Evolutionary conservation across 2,113 vertebrate species (phyloP), one percentile per base, ranked within the genome.

Genomic region (Bucco capensis): DNA sequence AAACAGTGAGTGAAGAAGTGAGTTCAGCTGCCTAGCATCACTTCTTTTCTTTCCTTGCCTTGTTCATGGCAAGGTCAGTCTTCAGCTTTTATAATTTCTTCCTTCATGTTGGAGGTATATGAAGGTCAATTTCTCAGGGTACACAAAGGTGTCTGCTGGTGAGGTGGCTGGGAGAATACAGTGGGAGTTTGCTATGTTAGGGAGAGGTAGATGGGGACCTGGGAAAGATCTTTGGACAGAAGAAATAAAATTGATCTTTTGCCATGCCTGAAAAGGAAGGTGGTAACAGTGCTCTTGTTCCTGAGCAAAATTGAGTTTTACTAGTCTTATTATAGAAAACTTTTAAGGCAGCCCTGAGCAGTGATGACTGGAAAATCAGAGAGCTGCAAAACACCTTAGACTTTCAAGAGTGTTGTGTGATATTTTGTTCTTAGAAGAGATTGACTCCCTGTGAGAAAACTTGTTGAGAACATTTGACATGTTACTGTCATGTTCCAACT

Each of bases 1-100:
- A 44, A 69, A n/a, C n/a, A n/a, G n/a, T n/a, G n/a, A 83, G 61
- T 2, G 6, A 47, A 71, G 37, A 22, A 35, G 58, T 0, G 0
- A 61, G 30, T 61, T 24, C 64, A 80, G 38, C 42, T 77, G 42
- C 28, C 14, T 58, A 4, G 35, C 30, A 79, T 75, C 13, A 8
- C 27, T 65, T 89, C 62, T 46, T 7, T 71, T 95, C 9, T 40
- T 50, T 75, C n/a, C 24, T 65, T 65, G 49, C 18, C 18, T 70
- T 83, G 31, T 4, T 56, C 21, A 12, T 73, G 56, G 44, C 62
- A 88, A 40, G 31, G 72, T 69, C 53, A 79, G 62, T 76, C 56
- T 2, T 3, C 38, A 72, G 28, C 46, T 80, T 89, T 82, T 66
- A 14, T 53, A 8, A 19, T 65, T 28, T 83, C 16, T 65, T 73